These are phyloP conservation scores for Hylia prasina DNA, from an alignment of 2,113 vertebrate genomes.

Conservation along the genomic window DNA sequence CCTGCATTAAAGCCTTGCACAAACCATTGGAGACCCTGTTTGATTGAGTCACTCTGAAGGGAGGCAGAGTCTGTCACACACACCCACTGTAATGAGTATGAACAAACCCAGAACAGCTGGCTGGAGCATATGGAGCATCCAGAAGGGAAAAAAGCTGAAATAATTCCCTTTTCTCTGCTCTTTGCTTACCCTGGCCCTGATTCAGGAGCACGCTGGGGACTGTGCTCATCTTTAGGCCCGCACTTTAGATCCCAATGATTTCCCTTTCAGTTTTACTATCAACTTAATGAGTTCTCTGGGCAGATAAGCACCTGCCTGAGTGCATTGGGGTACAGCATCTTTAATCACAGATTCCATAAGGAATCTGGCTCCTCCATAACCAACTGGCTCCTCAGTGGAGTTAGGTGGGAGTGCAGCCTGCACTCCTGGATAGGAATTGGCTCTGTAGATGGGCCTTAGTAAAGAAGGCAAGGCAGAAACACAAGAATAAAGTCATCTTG, in stretches of 20 bases:
- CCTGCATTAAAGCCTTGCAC: background rate
- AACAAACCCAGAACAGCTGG: slow-evolving; percentile 54
- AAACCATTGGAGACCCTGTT: background rate
- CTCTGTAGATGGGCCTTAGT: background rate
- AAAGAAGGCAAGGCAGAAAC: background rate
- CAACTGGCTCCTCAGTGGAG: background rate
- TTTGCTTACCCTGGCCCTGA: slow-evolving; percentile 44
- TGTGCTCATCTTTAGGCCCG: background rate
- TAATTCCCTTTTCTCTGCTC: slow-evolving; percentile 57
- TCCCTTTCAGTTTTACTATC: background rate
- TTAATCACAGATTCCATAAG: background rate
- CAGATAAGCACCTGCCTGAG: background rate
- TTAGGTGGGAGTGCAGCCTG: background rate
- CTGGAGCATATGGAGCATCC: slow-evolving; percentile 55
- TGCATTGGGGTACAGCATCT: background rate
- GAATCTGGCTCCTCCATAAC: background rate
- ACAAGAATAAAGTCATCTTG: background rate
- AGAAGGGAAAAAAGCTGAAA: slow-evolving; percentile 59
- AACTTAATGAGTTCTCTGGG: background rate
- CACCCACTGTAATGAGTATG: background rate
- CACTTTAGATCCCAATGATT: background rate
- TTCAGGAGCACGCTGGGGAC: background rate
- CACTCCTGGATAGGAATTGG: background rate
- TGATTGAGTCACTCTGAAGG: slow-evolving; percentile 45
- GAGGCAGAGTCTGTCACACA: slow-evolving; percentile 42